A percentile compares a stretch with the other conserved stretches of the same genome.
Conservation (phyloP, 2,888 invertebrate species). For the Aphelenchoides bicaudatus region DNA sequence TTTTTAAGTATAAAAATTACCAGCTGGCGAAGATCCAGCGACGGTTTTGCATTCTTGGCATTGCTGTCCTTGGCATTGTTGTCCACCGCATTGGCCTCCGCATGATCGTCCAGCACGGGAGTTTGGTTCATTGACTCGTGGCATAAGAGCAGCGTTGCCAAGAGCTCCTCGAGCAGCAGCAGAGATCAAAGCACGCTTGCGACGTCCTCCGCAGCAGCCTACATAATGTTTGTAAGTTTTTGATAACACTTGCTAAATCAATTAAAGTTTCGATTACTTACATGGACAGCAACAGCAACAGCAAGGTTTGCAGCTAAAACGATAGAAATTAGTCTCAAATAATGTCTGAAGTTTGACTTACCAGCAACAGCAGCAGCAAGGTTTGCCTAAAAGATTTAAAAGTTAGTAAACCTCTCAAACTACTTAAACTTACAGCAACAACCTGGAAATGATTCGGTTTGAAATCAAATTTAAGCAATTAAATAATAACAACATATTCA, state of each 20-base stretch:
- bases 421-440: no score
- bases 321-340: no score
- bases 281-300: constrained; percentile 4
- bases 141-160: background rate
- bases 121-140: background rate
- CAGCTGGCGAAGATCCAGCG: constrained; percentile 1
- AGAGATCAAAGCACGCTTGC: background rate
- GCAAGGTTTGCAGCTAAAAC: constrained; percentile 10
- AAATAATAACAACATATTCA: background rate
- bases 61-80: no score
- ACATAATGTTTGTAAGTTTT: background rate
- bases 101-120: background rate
- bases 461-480: no score
- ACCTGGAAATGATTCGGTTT: no score
- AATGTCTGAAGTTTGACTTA: no score
- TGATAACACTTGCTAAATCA: background rate
- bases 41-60: constrained; percentile 20
- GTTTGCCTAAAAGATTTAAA: no score
- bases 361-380: no score
- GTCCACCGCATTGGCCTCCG: background rate
- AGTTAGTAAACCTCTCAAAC: no score
- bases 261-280: no score
- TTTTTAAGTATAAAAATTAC: no score
- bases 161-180: constrained; percentile 7
- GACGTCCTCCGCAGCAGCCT: constrained; percentile 6